Conservation (phyloP, 2,797 vertebrate species). For the Loriculus beryllinus region DNA sequence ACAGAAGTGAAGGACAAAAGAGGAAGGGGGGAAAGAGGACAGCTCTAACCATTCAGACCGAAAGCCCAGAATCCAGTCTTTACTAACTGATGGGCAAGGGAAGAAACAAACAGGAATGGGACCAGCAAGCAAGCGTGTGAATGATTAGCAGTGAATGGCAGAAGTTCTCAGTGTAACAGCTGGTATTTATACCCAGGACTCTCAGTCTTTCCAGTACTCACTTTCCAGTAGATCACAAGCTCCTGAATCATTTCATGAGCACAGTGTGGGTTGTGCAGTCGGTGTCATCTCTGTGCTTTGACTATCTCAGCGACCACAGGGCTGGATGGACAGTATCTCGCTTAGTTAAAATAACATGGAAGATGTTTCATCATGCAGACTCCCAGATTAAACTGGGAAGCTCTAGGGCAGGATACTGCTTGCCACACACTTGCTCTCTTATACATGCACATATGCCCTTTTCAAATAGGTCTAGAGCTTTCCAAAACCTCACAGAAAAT, state of each 20-base stretch:
- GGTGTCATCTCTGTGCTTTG: background rate
- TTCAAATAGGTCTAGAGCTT: background rate
- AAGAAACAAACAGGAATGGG: background rate
- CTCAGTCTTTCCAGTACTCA: background rate
- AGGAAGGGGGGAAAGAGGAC: accelerated
- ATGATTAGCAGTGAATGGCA: background rate
- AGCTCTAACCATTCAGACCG: background rate
- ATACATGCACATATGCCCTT: background rate
- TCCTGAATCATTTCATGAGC: background rate
- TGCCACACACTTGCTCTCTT: background rate
- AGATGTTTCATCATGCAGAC: background rate
- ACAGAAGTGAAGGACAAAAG: background rate
- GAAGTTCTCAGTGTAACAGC: background rate
- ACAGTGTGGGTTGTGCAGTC: background rate
- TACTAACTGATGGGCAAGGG: background rate
- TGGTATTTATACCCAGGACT: background rate
- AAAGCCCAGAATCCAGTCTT: background rate
- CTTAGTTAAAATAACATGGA: background rate
- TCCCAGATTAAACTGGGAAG: background rate
- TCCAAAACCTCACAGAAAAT: background rate
- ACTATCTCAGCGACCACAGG: background rate
- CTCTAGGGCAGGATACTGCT: background rate
- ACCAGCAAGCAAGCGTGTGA: background rate
- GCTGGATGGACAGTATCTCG: background rate
- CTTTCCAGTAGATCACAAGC: background rate